Conservation (phyloP, 2,797 vertebrate species). For the Enteromius afrohamiltoni region DNA sequence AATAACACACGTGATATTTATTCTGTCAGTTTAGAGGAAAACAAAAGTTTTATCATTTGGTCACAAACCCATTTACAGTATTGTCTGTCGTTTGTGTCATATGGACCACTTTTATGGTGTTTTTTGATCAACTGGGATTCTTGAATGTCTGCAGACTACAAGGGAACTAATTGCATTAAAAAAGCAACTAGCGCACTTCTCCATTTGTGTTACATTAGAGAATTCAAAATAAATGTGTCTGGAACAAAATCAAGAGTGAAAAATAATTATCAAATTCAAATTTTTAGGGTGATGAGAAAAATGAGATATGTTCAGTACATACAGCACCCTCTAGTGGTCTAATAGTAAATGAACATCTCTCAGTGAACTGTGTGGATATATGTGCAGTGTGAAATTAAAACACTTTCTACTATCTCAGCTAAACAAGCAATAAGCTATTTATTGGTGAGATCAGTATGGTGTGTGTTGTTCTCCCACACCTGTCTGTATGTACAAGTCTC, state of each 20-base stretch:
- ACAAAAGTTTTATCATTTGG: background rate
- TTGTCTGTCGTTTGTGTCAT: background rate
- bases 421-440: background rate
- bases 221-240: background rate
- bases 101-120: background rate
- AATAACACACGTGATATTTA: background rate
- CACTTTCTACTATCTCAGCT: background rate
- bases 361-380: background rate
- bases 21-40: constrained; percentile 1
- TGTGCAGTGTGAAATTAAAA: background rate
- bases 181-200: background rate
- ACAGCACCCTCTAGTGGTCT: constrained; percentile 44
- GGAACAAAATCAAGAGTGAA: background rate
- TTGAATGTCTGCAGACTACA: background rate
- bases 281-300: background rate
- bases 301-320: background rate
- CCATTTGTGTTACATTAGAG: background rate
- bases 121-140: background rate
- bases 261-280: background rate
- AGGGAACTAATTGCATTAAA: background rate
- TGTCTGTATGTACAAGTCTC: constrained; percentile 95
- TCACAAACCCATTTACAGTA: background rate
- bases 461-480: constrained; percentile 71
- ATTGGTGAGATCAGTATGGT: background rate
- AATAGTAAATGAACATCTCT: background rate